A percentile compares a stretch with the other conserved stretches of the same genome.
Evolutionary conservation across 2,888 invertebrate genomes (phyloP).

Genomic region (Orthosia gothica): DNA sequence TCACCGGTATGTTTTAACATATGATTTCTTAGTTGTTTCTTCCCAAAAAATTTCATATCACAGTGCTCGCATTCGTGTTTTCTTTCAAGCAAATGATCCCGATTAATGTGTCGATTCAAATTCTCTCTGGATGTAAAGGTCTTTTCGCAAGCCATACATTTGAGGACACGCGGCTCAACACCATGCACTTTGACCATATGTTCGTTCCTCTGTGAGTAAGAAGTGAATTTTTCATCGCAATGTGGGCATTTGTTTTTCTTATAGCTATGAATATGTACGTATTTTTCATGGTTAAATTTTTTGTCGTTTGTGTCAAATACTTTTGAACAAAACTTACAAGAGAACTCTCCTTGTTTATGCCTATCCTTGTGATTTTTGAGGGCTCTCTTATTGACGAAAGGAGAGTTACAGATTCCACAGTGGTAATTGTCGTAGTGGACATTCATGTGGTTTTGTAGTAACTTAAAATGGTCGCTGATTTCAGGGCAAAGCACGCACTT

Average conservation of each 20-base stretch:
- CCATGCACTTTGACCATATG: conserved; percentile 62
- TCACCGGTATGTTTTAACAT: conserved; percentile 64
- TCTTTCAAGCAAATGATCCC: conserved; percentile 61
- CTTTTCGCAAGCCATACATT: conserved; percentile 65
- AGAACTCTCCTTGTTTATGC: conserved; percentile 60
- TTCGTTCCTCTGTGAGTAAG: conserved; percentile 42
- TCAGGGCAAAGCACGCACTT: conserved; percentile 51
- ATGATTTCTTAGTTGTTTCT: conserved; percentile 45
- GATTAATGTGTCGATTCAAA: conserved; percentile 50
- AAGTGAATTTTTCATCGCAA: conserved; percentile 57
- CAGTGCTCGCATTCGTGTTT: conserved; percentile 54
- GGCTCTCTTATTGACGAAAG: conserved; percentile 79
- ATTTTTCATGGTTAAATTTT: conserved; percentile 57
- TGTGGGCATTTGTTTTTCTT: conserved; percentile 57
- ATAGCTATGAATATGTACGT: conserved; percentile 44
- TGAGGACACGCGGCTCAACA: conserved; percentile 24
- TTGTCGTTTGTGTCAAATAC: conserved; percentile 56
- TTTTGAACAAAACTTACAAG: conserved; percentile 55
- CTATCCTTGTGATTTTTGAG: conserved; percentile 42
- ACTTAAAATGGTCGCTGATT: conserved; percentile 51
- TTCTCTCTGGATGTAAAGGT: conserved; percentile 40
- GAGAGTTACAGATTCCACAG: conserved; percentile 71
- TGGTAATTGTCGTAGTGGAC: conserved; percentile 57
- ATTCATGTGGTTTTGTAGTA: conserved; percentile 65
- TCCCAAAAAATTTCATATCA: conserved; percentile 54